Percentiles rank a stretch among this genome's conserved stretches.
phyloP scores from a whole-genome alignment of 1,140 invertebrate species.

The Caerostris extrusa region DNA sequence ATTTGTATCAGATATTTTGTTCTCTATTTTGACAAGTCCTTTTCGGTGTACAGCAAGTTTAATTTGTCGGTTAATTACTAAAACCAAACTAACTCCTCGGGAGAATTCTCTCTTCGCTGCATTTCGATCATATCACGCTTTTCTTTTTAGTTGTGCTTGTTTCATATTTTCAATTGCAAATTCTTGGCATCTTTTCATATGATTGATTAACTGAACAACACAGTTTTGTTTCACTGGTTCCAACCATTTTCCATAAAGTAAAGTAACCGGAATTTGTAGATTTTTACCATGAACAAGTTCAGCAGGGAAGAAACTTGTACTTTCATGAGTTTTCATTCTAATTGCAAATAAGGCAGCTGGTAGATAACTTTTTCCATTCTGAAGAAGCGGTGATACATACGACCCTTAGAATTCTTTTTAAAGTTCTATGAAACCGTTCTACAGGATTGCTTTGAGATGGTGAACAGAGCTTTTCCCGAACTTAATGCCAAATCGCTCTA shows the following conservation, averaged over 20 bases:
- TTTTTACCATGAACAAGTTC: constrained; percentile 40
- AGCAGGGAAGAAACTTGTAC: background rate
- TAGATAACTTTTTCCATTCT: background rate
- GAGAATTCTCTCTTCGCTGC: background rate
- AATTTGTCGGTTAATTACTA: background rate
- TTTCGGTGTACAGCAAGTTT: background rate
- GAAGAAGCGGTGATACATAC: background rate
- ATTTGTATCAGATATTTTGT: background rate
- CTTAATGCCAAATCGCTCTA: background rate
- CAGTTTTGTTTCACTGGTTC: background rate
- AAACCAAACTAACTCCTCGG: background rate
- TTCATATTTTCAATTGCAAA: background rate
- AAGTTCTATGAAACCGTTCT: background rate
- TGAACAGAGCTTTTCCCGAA: constrained; percentile 3
- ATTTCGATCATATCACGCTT: background rate
- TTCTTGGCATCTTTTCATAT: constrained; percentile 24
- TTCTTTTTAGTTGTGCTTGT: constrained; percentile 5
- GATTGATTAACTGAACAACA: constrained; percentile 18
- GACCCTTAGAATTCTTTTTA: constrained; percentile 22
- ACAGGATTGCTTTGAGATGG: constrained; percentile 28
- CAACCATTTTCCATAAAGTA: constrained; percentile 35
- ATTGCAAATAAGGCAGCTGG: background rate
- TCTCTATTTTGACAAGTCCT: no score
- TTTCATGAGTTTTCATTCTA: constrained; percentile 39
- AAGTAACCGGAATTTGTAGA: constrained; percentile 6